A percentile compares a stretch with the other conserved stretches of the same genome.
Conservation (phyloP, 2,888 invertebrate genomes). For the Chrysopilus asiliformis region DNA sequence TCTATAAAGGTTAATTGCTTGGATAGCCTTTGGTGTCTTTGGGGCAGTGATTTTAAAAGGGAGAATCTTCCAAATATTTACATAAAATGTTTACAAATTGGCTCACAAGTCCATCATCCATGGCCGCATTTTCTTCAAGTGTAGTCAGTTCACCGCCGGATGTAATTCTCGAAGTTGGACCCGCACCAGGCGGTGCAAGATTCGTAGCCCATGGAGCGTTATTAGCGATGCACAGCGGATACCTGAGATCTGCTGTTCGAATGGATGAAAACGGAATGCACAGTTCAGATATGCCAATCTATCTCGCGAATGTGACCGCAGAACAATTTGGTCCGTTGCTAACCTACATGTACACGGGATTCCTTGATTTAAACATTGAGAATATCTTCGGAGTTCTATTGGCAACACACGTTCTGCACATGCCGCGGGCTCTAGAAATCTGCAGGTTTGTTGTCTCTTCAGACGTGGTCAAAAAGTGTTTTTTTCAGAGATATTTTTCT, state of each 20-base stretch:
- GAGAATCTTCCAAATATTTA: too few species aligned
- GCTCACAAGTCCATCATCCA: slow-evolving; percentile 27
- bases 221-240: slow-evolving; percentile 55
- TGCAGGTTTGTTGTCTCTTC: too few species aligned
- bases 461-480: not conserved
- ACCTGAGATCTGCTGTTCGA: slow-evolving; percentile 50
- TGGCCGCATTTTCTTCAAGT: slow-evolving; percentile 15
- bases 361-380: slow-evolving; percentile 50
- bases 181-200: slow-evolving; percentile 43
- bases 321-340: slow-evolving; percentile 53
- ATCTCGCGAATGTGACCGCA: slow-evolving; percentile 43
- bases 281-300: slow-evolving; percentile 26
- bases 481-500: not conserved
- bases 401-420: slow-evolving; percentile 58
- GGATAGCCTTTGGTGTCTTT: not conserved
- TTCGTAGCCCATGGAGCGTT: slow-evolving; percentile 55
- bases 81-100: slow-evolving; percentile 37
- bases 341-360: slow-evolving; percentile 64
- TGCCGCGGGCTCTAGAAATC: slow-evolving; percentile 57
- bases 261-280: slow-evolving; percentile 23
- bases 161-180: slow-evolving; percentile 49
- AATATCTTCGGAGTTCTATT: slow-evolving; percentile 59
- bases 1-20: not conserved
- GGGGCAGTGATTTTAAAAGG: slow-evolving; percentile 19
- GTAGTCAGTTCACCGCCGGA: slow-evolving; percentile 41